Evolutionary conservation across 2,888 invertebrate genomes (phyloP).

Genomic region (Rhopalosiphum nymphaeae): DNA sequence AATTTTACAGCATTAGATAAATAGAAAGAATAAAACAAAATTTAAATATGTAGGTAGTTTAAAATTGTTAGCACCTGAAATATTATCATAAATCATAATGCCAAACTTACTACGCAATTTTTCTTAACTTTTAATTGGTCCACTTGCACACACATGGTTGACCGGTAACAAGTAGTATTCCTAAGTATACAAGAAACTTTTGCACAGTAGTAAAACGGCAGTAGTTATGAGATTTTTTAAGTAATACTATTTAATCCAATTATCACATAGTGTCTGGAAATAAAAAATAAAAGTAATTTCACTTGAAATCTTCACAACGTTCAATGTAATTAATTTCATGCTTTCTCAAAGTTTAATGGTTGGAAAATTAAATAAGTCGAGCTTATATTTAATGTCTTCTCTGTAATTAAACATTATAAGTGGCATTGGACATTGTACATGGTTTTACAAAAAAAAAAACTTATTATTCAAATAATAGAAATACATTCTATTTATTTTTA

Average conservation of each 20-base stretch:
- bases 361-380: constrained; percentile 53
- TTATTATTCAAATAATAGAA: neutral
- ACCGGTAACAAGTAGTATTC: constrained; percentile 34
- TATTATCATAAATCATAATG: constrained; percentile 7
- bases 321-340: constrained; percentile 47
- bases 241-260: constrained; percentile 47
- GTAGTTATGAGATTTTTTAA: constrained; percentile 41
- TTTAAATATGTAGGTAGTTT: neutral
- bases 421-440: neutral
- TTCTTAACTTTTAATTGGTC: constrained; percentile 32
- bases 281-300: constrained; percentile 50
- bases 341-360: constrained; percentile 47
- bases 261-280: constrained; percentile 29
- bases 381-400: constrained; percentile 46
- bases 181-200: constrained; percentile 33
- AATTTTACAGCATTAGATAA: neutral
- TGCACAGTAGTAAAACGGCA: constrained; percentile 9
- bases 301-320: constrained; percentile 48
- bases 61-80: neutral
- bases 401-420: constrained; percentile 47
- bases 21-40: neutral
- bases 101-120: constrained; percentile 12
- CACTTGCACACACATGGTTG: constrained; percentile 36
- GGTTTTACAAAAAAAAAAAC: constrained; percentile 15
- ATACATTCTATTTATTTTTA: neutral